Conservation (phyloP, 2,113 vertebrate species). For the Nymphicus hollandicus region DNA sequence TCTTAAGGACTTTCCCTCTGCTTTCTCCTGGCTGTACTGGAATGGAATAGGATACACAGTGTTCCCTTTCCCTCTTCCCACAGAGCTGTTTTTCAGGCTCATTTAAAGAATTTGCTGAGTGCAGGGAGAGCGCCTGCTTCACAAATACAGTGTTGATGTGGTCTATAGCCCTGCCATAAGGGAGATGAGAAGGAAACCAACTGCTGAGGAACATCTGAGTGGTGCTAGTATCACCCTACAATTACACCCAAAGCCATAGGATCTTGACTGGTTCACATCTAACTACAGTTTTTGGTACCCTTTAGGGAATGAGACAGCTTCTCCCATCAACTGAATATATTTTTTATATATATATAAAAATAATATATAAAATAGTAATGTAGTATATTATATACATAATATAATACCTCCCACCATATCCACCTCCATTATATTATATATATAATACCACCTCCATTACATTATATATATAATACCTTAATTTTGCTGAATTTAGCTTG, state of each 20-base stretch:
- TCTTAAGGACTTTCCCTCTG: background rate
- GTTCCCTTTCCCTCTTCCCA: background rate
- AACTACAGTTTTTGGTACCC: background rate
- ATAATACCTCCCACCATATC: background rate
- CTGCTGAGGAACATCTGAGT: background rate
- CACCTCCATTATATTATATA: background rate
- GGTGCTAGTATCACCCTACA: background rate
- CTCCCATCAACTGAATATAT: background rate
- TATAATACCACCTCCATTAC: background rate
- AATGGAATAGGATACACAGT: background rate
- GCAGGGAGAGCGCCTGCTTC: background rate
- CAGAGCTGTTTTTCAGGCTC: background rate
- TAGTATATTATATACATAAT: background rate
- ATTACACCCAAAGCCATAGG: background rate
- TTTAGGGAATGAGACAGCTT: background rate
- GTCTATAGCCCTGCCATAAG: background rate
- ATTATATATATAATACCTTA: background rate
- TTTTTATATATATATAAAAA: background rate
- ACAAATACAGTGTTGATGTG: background rate
- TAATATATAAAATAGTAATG: background rate
- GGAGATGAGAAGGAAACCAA: background rate
- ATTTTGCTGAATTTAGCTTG: background rate
- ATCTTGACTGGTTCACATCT: background rate
- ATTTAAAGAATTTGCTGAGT: background rate
- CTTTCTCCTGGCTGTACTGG: background rate